A percentile compares a stretch with the other conserved stretches of the same genome.
These are phyloP conservation scores for Heteromurus nitidus DNA, from an alignment of 2,888 invertebrate species.

Conservation along the genomic window DNA sequence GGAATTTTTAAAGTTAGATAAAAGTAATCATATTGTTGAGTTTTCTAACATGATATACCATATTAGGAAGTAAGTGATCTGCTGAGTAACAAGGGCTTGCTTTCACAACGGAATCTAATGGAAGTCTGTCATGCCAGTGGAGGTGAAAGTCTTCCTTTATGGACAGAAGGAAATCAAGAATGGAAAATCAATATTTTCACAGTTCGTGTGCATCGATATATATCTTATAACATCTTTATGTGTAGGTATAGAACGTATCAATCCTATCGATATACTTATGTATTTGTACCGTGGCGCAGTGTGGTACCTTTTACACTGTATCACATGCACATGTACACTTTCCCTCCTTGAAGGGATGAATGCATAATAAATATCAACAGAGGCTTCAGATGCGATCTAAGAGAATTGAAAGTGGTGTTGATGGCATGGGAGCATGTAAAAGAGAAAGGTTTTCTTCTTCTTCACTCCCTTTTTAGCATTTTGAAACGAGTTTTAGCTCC, in stretches of 20 bases:
- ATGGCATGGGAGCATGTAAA: not conserved
- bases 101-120: conserved; percentile 16
- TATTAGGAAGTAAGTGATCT: not conserved
- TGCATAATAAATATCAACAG: not conserved
- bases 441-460: conserved; percentile 11
- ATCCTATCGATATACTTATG: not conserved
- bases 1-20: conserved; percentile 6
- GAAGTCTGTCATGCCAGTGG: conserved; percentile 43
- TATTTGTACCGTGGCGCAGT: not conserved
- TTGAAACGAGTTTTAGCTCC: not conserved
- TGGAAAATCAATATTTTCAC: conserved; percentile 63
- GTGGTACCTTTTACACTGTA: not conserved
- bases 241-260: not conserved
- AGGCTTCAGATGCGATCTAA: not conserved
- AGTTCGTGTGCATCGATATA: conserved; percentile 21
- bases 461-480: conserved; percentile 19
- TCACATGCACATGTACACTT: not conserved
- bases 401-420: not conserved
- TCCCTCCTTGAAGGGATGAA: not conserved
- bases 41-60: conserved; percentile 6
- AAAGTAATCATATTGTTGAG: conserved; percentile 13
- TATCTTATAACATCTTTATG: too few relatives aligned
- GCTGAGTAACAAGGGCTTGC: conserved; percentile 15
- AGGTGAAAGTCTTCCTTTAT: conserved; percentile 34
- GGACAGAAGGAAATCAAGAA: conserved; percentile 42